Percentiles rank a stretch among this genome's conserved stretches.
Conservation (phyloP, 2,113 vertebrate species). For the Dendrocopos noguchii region DNA sequence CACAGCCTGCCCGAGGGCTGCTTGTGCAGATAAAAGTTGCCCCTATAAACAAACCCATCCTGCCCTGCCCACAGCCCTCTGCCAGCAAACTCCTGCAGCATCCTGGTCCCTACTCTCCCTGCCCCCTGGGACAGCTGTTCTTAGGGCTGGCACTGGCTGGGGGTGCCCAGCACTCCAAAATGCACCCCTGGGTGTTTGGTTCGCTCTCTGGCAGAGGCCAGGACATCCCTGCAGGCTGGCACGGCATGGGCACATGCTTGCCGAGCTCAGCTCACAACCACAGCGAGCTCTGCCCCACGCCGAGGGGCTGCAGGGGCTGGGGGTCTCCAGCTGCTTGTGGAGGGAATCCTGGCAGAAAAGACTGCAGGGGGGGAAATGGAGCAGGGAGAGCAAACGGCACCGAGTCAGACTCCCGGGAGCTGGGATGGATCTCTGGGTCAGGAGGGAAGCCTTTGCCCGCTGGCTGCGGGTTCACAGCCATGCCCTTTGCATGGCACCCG, state of each 20-base stretch:
- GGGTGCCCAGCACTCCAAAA: background rate
- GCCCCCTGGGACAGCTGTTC: background rate
- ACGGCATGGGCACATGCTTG: accelerated
- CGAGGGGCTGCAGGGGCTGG: background rate
- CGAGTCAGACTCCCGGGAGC: background rate
- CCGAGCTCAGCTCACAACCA: background rate
- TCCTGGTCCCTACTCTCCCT: accelerated
- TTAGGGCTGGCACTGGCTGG: background rate
- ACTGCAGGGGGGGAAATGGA: background rate
- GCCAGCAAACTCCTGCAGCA: background rate
- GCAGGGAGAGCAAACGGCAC: background rate
- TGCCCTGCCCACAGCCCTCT: background rate
- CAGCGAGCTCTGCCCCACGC: background rate
- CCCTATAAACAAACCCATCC: conserved; percentile 66
- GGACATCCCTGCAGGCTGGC: accelerated
- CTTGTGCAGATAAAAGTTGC: conserved; percentile 28
- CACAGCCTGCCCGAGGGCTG: conserved; percentile 17
- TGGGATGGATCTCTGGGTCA: background rate
- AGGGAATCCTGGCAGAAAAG: background rate
- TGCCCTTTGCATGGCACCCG: background rate
- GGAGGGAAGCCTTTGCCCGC: background rate
- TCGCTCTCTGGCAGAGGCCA: background rate
- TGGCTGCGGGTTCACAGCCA: accelerated
- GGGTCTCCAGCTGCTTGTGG: too few species aligned
- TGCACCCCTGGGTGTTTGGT: accelerated